Evolutionary conservation across 2,888 invertebrate species (phyloP).

Genomic region (Sisyra terminalis): DNA sequence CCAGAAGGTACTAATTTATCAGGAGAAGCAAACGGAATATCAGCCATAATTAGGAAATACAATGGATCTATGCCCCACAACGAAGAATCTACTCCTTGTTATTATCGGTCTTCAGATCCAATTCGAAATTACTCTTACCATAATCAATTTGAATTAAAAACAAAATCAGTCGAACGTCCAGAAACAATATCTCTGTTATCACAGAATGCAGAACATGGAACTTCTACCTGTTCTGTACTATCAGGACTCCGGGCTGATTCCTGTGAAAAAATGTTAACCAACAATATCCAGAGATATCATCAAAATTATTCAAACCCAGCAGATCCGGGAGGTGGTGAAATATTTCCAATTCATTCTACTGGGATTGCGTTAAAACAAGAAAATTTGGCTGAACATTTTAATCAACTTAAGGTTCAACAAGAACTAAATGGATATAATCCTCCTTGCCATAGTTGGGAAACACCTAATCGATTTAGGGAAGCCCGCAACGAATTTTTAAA

Average conservation of each 20-base stretch:
- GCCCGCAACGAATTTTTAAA: conserved; percentile 3
- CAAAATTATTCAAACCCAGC: no score
- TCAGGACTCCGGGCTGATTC: not conserved
- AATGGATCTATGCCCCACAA: not conserved
- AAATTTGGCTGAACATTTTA: no score
- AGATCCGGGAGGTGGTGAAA: not conserved
- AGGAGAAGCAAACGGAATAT: not conserved
- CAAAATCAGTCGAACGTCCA: not conserved
- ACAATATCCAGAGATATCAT: not conserved
- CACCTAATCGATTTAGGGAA: no score
- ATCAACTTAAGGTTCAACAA: no score
- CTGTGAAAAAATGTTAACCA: not conserved
- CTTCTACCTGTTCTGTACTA: conserved; percentile 1
- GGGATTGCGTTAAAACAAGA: no score
- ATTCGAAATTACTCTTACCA: not conserved
- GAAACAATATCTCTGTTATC: conserved; percentile 5
- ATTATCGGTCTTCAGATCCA: no score
- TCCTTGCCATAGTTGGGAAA: no score
- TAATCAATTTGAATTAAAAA: not conserved
- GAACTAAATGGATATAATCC: no score
- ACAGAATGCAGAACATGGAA: not conserved
- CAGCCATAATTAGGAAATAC: conserved; percentile 2
- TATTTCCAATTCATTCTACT: not conserved
- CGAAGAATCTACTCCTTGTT: no score
- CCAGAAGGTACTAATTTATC: not conserved